Conservation (phyloP, 1,140 invertebrate species). For the Nephila pilipes region DNA sequence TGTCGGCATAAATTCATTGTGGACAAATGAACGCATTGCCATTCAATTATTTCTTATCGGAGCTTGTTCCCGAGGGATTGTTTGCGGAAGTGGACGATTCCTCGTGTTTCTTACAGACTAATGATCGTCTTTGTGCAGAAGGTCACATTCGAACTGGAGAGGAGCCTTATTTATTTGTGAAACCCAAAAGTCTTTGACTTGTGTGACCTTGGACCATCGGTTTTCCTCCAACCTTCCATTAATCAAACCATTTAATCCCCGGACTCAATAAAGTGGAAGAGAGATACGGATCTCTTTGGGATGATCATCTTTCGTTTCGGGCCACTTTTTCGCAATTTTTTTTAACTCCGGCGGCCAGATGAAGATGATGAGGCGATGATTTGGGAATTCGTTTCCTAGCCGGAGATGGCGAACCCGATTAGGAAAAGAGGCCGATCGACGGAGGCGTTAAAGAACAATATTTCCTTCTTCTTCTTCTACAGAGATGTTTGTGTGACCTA, state of each 20-base stretch:
- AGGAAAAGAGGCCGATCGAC: not conserved
- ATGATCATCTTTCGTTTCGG: not conserved
- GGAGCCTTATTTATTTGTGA: not conserved
- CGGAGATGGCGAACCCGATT: not conserved
- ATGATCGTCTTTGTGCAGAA: not conserved
- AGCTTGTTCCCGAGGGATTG: not conserved
- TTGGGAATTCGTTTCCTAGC: not conserved
- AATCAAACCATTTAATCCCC: not conserved
- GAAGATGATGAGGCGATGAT: not conserved
- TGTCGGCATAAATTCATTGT: not conserved
- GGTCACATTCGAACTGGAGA: not conserved
- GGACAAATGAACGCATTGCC: not conserved
- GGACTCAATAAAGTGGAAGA: not conserved
- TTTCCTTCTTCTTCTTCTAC: not conserved
- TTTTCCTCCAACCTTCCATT: not conserved
- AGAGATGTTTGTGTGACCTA: not conserved
- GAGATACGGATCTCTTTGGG: not conserved
- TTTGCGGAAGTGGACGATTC: not conserved
- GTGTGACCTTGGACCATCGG: constrained; percentile 4
- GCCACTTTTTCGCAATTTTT: not conserved
- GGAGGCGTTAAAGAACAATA: not conserved
- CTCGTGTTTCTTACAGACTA: not conserved
- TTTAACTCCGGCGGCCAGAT: not conserved
- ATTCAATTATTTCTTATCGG: constrained; percentile 7
- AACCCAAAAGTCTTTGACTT: not conserved